phyloP scores from a whole-genome alignment of 1,140 invertebrate genomes.

The Drosophila bifasciata region DNA sequence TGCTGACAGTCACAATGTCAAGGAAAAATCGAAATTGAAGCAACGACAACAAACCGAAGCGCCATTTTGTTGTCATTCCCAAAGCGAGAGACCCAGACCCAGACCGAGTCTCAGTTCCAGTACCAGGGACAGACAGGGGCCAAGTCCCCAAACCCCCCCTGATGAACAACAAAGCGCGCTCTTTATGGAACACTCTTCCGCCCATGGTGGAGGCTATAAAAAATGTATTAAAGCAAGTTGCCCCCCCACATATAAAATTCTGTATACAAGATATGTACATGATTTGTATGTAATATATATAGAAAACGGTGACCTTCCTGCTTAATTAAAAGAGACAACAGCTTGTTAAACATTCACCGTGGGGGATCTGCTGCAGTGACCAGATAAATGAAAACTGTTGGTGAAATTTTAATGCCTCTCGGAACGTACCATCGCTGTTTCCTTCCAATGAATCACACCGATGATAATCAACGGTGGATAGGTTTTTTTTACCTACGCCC shows the following conservation, averaged over 20 bases:
- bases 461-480: conserved; percentile 44
- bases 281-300: conserved; percentile 8
- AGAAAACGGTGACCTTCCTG: conserved; percentile 70
- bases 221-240: conserved; percentile 64
- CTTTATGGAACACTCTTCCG: conserved; percentile 48
- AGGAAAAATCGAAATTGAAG: conserved; percentile 70
- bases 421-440: conserved; percentile 46
- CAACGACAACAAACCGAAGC: conserved; percentile 46
- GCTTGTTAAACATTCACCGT: conserved; percentile 76
- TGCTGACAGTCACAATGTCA: conserved; percentile 72
- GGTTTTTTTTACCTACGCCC: conserved; percentile 12
- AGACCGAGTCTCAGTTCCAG: neutral
- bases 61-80: conserved; percentile 61
- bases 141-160: conserved; percentile 6
- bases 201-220: conserved; percentile 45
- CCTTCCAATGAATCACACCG: conserved; percentile 72
- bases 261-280: conserved; percentile 13
- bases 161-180: conserved; percentile 56
- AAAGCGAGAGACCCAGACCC: conserved; percentile 17
- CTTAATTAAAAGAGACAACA: conserved; percentile 81
- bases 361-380: conserved; percentile 14
- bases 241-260: conserved; percentile 45
- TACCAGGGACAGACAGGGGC: too few species aligned
- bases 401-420: conserved; percentile 19
- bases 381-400: conserved; percentile 39